phyloP scores from a whole-genome alignment of 2,113 vertebrate genomes.

The Dermatemys mawii region DNA sequence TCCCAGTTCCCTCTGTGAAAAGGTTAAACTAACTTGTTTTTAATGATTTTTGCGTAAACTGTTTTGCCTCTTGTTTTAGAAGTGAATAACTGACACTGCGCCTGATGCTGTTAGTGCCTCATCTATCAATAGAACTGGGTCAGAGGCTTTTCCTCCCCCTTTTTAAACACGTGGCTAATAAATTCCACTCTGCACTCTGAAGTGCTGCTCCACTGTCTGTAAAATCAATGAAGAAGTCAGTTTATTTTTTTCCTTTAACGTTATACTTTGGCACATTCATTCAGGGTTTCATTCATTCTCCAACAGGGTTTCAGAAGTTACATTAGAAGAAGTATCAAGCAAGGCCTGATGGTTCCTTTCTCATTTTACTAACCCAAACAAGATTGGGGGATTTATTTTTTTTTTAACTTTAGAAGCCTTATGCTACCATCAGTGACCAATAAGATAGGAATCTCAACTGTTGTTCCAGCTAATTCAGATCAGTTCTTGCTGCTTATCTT shows the following conservation, averaged over 20 bases:
- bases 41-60: background rate
- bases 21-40: background rate
- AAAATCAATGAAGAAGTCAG: background rate
- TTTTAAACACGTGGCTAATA: accelerated
- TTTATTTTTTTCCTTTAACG: background rate
- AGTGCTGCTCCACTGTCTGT: background rate
- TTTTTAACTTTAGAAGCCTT: background rate
- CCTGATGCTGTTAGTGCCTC: background rate
- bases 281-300: background rate
- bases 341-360: background rate
- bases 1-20: background rate
- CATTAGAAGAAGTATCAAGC: background rate
- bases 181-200: background rate
- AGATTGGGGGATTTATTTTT: background rate
- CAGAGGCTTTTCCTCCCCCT: background rate
- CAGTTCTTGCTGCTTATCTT: background rate
- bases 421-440: background rate
- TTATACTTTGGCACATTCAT: accelerated
- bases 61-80: accelerated
- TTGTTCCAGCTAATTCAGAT: constrained; percentile 3
- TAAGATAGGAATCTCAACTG: background rate
- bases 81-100: background rate
- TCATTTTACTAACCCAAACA: background rate
- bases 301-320: background rate
- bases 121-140: accelerated